phyloP scores from a whole-genome alignment of 2,888 invertebrate species.

The Taphrorychus bicolor region DNA sequence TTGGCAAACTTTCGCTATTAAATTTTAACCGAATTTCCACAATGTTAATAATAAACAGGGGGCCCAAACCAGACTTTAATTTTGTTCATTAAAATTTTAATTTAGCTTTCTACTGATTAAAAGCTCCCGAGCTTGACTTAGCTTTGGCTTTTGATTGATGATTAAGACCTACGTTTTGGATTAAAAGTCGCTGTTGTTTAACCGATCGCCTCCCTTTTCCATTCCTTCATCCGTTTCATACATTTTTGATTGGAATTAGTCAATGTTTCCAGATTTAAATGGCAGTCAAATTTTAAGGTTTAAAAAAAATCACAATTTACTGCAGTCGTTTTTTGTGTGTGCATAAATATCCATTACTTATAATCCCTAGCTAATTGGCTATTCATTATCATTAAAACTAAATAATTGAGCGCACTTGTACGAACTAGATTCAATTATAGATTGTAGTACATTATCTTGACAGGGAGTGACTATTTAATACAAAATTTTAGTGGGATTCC shows the following conservation, averaged over 20 bases:
- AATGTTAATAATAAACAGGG: constrained; percentile 19
- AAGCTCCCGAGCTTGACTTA: constrained; percentile 16
- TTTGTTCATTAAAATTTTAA: constrained; percentile 23
- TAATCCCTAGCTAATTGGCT: not conserved
- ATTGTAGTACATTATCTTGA: not conserved
- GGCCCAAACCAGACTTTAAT: constrained; percentile 13
- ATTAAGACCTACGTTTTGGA: constrained; percentile 18
- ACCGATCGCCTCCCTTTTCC: not conserved
- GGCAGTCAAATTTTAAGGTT: not conserved
- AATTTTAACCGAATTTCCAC: constrained; percentile 14
- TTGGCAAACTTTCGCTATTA: constrained; percentile 6
- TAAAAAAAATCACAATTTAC: not conserved
- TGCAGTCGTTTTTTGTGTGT: not conserved
- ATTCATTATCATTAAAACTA: not conserved
- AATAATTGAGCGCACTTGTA: not conserved
- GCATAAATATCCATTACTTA: not conserved
- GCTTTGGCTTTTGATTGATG: constrained; percentile 21
- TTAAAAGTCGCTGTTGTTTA: constrained; percentile 18
- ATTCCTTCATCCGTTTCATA: constrained; percentile 11
- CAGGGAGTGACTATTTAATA: not conserved
- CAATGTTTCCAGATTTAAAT: not conserved
- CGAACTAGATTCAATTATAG: not conserved
- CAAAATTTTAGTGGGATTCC: not conserved
- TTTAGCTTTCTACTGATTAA: constrained; percentile 23
- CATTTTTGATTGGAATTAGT: constrained; percentile 14